Percentiles rank a stretch among this genome's conserved stretches.
Evolutionary conservation across 2,113 vertebrate species (phyloP).

Genomic region (Triplophysa siluroides): DNA sequence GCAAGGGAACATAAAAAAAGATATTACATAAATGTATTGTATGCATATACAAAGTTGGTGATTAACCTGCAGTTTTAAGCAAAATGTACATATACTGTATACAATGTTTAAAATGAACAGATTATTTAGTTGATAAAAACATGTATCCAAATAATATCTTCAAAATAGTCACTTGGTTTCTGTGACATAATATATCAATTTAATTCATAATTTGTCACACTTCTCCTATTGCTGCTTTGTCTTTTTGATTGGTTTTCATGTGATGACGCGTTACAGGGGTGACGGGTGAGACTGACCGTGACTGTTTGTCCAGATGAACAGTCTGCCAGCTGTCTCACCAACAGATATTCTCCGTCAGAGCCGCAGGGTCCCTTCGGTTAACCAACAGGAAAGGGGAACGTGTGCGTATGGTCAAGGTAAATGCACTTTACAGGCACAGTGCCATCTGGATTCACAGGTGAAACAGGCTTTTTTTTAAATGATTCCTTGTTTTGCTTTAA

Average conservation of each 20-base stretch:
- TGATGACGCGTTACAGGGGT: neutral
- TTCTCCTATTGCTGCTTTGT: neutral
- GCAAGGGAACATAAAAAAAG: neutral
- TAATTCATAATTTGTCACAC: too few relatives aligned
- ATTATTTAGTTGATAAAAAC: too few relatives aligned
- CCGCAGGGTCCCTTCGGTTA: slow-evolving; percentile 10
- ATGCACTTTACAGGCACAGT: neutral
- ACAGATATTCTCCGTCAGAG: neutral
- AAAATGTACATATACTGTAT: too few relatives aligned
- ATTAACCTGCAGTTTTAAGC: too few relatives aligned
- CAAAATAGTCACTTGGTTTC: too few relatives aligned
- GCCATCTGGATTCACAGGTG: neutral
- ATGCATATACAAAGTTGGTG: too few relatives aligned
- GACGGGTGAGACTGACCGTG: slow-evolving; percentile 15
- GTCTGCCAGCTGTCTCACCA: slow-evolving; percentile 23
- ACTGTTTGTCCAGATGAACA: slow-evolving; percentile 34
- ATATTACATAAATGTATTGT: neutral
- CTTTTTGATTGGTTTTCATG: slow-evolving; percentile 1
- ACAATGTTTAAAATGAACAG: too few relatives aligned
- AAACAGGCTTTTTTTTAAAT: too few relatives aligned
- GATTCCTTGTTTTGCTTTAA: too few relatives aligned
- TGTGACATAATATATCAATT: too few relatives aligned
- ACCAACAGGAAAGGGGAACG: neutral
- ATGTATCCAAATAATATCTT: too few relatives aligned
- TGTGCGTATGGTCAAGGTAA: slow-evolving; percentile 1